A percentile compares a stretch with the other conserved stretches of the same genome.
Evolutionary conservation across 2,797 vertebrate species (phyloP).

Genomic region (Gorsachius magnificus): DNA sequence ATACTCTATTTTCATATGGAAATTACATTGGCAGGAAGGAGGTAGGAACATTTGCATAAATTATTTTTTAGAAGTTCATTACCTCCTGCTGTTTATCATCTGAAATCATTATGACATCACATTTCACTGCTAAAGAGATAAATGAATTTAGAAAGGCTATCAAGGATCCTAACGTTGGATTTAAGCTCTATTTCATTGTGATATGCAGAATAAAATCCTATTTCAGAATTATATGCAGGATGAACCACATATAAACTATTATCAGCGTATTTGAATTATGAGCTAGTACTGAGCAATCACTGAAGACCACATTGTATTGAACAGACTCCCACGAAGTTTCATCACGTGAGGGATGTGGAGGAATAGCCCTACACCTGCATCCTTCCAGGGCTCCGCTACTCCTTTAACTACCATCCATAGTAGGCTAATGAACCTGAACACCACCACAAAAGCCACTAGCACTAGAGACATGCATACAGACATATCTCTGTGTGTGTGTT

Average conservation of each 20-base stretch:
- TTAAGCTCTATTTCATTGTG: background rate
- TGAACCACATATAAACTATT: background rate
- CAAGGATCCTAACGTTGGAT: background rate
- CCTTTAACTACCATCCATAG: background rate
- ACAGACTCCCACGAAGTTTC: background rate
- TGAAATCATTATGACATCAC: slow-evolving; percentile 58
- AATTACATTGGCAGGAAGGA: background rate
- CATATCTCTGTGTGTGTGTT: background rate
- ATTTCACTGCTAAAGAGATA: slow-evolving; percentile 29
- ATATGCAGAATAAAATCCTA: background rate
- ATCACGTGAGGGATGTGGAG: fast-evolving
- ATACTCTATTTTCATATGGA: background rate
- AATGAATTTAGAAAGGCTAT: background rate
- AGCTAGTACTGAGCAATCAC: background rate
- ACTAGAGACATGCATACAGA: fast-evolving
- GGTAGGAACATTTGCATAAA: background rate
- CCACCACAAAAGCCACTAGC: background rate
- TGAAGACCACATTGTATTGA: background rate
- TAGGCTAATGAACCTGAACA: background rate
- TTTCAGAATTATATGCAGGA: background rate
- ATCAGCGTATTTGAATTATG: background rate
- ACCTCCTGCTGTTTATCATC: slow-evolving; percentile 50
- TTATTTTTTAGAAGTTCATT: slow-evolving; percentile 50
- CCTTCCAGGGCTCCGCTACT: background rate
- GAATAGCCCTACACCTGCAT: background rate